Evolutionary conservation across 2,797 vertebrate genomes (phyloP).

Genomic region (Sebastes itinus): DNA sequence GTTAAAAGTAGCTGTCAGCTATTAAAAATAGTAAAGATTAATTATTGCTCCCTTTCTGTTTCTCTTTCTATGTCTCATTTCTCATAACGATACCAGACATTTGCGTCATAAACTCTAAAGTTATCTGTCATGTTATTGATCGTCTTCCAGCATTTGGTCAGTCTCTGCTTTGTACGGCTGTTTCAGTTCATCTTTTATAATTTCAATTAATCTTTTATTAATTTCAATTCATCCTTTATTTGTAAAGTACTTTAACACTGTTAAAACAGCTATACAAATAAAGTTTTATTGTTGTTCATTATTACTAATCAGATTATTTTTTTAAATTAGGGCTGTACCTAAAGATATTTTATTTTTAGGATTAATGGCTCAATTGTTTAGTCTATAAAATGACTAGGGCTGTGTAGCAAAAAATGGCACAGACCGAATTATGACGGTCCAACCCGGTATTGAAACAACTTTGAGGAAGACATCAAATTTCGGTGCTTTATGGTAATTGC

Average conservation of each 20-base stretch:
- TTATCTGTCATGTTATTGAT: not conserved
- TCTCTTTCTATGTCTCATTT: conserved; percentile 16
- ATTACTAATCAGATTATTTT: too few relatives aligned
- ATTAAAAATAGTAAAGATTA: not conserved
- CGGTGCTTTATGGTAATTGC: too few relatives aligned
- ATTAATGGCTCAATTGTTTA: too few relatives aligned
- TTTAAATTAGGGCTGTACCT: too few relatives aligned
- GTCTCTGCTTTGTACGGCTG: not conserved
- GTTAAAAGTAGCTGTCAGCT: conserved; percentile 16
- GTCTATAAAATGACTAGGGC: too few relatives aligned
- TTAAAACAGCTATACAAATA: too few relatives aligned
- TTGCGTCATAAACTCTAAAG: not conserved
- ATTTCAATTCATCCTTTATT: not conserved
- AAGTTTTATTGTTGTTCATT: too few relatives aligned
- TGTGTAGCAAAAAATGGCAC: too few relatives aligned
- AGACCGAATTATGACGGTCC: too few relatives aligned
- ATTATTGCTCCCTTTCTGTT: not conserved
- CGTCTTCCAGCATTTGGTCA: not conserved
- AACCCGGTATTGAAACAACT: too few relatives aligned
- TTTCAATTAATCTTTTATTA: not conserved
- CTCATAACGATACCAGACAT: not conserved
- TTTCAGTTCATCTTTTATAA: not conserved
- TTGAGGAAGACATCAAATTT: too few relatives aligned
- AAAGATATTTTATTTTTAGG: too few relatives aligned
- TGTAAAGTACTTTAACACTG: not conserved